These are phyloP conservation scores for Danionella dracula DNA, from an alignment of 2,797 vertebrate genomes.

Conservation along the genomic window DNA sequence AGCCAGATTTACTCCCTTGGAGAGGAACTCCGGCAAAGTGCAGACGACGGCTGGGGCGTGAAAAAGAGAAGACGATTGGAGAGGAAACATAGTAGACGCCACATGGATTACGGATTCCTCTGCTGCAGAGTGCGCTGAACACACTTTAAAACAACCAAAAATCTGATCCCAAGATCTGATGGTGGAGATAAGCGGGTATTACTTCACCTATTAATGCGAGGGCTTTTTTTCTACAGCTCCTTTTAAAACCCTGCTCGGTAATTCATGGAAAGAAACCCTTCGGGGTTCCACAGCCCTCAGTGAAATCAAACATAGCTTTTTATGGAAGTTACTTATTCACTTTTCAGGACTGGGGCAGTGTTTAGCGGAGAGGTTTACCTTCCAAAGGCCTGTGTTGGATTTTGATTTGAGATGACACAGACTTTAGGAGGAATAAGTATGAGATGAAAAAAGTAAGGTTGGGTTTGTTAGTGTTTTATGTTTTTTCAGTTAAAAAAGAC, in stretches of 20 bases:
- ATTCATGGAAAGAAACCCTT: not conserved
- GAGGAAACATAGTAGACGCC: constrained; percentile 51
- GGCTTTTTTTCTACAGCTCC: not conserved
- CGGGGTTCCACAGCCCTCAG: constrained; percentile 3
- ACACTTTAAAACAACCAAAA: constrained; percentile 53
- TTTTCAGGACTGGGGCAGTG: not conserved
- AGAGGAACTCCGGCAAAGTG: constrained; percentile 40
- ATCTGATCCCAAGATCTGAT: constrained; percentile 55
- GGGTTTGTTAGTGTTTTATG: too few species aligned
- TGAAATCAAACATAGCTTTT: not conserved
- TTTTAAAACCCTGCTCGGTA: not conserved
- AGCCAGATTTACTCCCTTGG: constrained; percentile 53
- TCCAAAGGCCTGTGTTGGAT: too few species aligned
- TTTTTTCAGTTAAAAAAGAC: too few species aligned
- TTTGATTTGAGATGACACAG: too few species aligned
- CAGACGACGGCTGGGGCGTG: constrained; percentile 21
- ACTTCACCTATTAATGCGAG: constrained; percentile 26
- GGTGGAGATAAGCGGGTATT: not conserved
- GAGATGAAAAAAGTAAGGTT: too few species aligned
- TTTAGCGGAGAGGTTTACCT: not conserved
- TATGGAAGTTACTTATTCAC: not conserved
- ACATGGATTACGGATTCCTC: constrained; percentile 55
- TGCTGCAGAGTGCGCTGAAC: constrained; percentile 63
- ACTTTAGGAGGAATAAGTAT: too few species aligned
- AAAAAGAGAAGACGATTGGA: constrained; percentile 24